phyloP scores from a whole-genome alignment of 2,113 vertebrate genomes.

The Callospermophilus lateralis region DNA sequence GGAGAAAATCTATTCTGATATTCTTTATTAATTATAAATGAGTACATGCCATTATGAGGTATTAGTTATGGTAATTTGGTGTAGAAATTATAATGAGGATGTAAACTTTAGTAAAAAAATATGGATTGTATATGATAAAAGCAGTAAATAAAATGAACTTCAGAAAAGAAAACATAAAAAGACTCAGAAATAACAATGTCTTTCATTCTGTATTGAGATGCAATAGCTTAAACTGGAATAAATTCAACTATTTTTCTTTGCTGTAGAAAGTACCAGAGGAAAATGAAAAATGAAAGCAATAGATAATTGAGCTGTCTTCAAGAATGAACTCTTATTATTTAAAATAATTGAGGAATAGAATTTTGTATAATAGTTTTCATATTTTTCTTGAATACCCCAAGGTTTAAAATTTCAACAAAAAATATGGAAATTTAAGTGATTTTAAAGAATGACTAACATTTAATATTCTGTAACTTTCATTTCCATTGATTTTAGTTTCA shows the following conservation, averaged over 20 bases:
- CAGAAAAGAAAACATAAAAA: not conserved
- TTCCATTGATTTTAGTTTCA: not conserved
- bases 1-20: not conserved
- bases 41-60: not conserved
- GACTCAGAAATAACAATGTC: not conserved
- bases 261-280: not conserved
- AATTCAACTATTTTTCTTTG: slow-evolving; percentile 16
- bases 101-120: not conserved
- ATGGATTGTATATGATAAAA: not conserved
- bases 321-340: not conserved
- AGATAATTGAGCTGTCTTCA: not conserved
- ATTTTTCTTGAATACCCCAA: not conserved
- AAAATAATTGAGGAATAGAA: not conserved
- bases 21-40: slow-evolving; percentile 31
- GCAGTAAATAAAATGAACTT: not conserved
- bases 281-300: not conserved
- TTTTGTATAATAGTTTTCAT: not conserved
- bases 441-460: not conserved
- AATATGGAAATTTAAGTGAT: not conserved
- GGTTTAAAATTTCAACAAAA: not conserved
- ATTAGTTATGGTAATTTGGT: not conserved
- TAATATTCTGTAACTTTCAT: not conserved
- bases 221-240: not conserved
- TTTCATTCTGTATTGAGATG: not conserved
- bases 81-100: not conserved